Conservation (phyloP, 1,140 invertebrate species). For the Brachionus paranguensis region DNA sequence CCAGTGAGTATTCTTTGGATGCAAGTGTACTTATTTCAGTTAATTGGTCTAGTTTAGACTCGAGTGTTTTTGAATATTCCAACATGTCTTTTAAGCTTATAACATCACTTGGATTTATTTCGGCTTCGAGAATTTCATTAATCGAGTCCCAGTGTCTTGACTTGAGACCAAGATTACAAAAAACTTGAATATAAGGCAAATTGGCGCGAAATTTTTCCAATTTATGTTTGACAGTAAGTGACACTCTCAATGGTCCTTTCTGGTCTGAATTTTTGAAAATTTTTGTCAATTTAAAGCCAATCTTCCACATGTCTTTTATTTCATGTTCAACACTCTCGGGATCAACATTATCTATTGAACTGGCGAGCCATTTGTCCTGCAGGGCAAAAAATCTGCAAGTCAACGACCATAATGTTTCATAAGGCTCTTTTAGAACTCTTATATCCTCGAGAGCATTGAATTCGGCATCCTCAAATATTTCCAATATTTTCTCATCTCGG, state of each 20-base stretch:
- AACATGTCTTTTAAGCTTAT: conserved; percentile 79
- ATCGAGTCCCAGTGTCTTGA: conserved; percentile 60
- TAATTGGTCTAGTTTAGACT: conserved; percentile 64
- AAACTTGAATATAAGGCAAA: conserved; percentile 52
- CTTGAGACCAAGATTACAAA: conserved; percentile 55
- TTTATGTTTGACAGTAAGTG: conserved; percentile 60
- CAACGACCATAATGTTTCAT: conserved; percentile 84
- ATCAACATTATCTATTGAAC: conserved; percentile 72
- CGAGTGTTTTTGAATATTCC: conserved; percentile 59
- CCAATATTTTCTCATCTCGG: conserved; percentile 57
- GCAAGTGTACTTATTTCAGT: conserved; percentile 56
- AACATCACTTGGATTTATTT: conserved; percentile 62
- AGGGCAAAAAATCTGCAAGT: conserved; percentile 74
- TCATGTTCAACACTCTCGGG: conserved; percentile 71
- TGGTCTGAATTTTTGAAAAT: conserved; percentile 49
- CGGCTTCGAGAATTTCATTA: conserved; percentile 66
- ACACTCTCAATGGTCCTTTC: conserved; percentile 52
- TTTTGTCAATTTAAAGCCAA: conserved; percentile 55
- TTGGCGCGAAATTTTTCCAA: conserved; percentile 56
- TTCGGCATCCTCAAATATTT: conserved; percentile 68
- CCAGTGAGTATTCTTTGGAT: conserved; percentile 55
- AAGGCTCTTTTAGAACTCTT: conserved; percentile 73
- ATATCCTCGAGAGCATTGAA: conserved; percentile 75
- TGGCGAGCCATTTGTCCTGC: conserved; percentile 62
- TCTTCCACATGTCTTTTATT: conserved; percentile 54